A percentile compares a stretch with the other conserved stretches of the same genome.
Conservation (phyloP, 2,797 vertebrate species). For the Allochrocebus solatus region DNA sequence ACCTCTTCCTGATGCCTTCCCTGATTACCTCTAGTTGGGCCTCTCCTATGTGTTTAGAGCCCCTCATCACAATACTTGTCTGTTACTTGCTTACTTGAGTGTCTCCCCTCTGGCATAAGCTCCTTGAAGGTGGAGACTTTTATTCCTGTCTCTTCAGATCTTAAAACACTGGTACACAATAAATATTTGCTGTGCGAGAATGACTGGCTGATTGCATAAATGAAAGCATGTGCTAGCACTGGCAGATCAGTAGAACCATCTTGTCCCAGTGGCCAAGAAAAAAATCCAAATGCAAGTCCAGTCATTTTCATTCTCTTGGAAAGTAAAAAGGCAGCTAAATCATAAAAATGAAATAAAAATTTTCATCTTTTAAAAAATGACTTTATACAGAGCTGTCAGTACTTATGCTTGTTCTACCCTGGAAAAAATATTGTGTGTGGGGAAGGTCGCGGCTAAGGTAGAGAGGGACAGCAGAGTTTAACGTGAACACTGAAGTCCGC, state of each 20-base stretch:
- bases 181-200: background rate
- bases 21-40: background rate
- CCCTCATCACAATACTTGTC: background rate
- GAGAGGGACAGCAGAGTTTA: too few species aligned
- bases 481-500: background rate
- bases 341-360: slow-evolving; percentile 52
- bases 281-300: background rate
- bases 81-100: background rate
- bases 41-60: background rate
- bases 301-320: slow-evolving; percentile 36
- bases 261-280: background rate
- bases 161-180: background rate
- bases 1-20: background rate
- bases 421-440: background rate
- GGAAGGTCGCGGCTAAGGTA: background rate
- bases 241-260: background rate
- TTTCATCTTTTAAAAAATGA: slow-evolving; percentile 53
- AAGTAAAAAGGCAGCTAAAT: slow-evolving; percentile 25
- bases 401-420: background rate
- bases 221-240: background rate
- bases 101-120: background rate
- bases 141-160: background rate
- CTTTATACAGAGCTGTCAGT: background rate
- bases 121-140: background rate
- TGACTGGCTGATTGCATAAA: background rate